Conservation (phyloP, 2,113 vertebrate genomes). For the Bos javanicus region DNA sequence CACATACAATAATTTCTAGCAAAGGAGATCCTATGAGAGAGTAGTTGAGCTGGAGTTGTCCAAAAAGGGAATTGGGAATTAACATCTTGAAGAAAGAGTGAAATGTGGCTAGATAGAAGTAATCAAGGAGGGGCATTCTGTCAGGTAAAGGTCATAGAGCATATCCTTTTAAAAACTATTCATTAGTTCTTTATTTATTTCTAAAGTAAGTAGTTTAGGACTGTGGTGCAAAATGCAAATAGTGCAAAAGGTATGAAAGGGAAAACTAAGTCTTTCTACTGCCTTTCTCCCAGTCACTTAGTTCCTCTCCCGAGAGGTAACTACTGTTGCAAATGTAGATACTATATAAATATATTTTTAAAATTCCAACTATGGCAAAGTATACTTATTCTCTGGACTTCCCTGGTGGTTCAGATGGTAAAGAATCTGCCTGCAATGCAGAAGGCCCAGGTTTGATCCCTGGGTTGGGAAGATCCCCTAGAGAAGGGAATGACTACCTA, state of each 20-base stretch:
- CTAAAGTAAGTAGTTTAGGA: neutral
- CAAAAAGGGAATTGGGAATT: neutral
- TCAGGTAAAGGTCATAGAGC: neutral
- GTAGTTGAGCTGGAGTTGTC: neutral
- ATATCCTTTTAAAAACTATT: conserved; percentile 1
- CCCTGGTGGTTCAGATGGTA: neutral
- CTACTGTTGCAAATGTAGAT: neutral
- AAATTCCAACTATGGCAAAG: neutral
- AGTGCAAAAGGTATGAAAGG: neutral
- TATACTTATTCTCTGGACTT: neutral
- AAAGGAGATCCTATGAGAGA: neutral
- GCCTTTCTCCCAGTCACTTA: neutral
- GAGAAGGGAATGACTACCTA: neutral
- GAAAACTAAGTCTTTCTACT: conserved; percentile 11
- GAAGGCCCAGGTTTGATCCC: neutral
- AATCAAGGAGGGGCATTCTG: neutral
- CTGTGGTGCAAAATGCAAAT: neutral
- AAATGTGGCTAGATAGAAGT: neutral
- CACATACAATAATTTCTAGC: neutral
- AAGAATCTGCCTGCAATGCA: neutral
- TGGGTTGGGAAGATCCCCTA: neutral
- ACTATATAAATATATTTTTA: neutral
- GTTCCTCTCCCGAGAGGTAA: neutral
- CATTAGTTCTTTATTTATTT: neutral
- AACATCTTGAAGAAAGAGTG: neutral